Evolutionary conservation across 2,797 vertebrate species (phyloP).

Genomic region (Channallabes apus): DNA sequence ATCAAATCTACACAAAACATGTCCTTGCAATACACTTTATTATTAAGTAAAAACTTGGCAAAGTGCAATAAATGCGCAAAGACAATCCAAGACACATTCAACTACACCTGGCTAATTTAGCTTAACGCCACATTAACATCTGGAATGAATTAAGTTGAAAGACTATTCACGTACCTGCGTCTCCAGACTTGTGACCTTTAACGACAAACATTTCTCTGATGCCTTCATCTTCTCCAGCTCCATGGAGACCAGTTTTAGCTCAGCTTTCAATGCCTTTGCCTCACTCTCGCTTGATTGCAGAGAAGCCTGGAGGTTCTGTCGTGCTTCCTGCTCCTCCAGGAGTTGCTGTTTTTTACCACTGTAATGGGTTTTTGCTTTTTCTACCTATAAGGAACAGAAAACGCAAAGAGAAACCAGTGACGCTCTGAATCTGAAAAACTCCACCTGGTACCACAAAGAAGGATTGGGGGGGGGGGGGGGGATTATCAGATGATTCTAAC

Average conservation of each 20-base stretch:
- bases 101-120: not conserved
- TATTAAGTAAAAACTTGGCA: not conserved
- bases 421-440: not conserved
- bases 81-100: not conserved
- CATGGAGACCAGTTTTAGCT: constrained; percentile 73
- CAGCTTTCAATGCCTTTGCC: constrained; percentile 64
- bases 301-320: constrained; percentile 68
- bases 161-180: constrained; percentile 76
- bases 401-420: not conserved
- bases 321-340: constrained; percentile 78
- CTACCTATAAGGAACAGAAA: constrained; percentile 75
- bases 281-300: constrained; percentile 74
- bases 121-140: not conserved
- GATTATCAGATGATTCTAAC: constrained; percentile 62
- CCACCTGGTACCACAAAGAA: not conserved
- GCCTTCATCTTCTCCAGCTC: constrained; percentile 75
- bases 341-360: constrained; percentile 87
- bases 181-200: constrained; percentile 77
- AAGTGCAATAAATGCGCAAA: too few species aligned
- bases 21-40: not conserved
- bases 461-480: too few species aligned
- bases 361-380: constrained; percentile 84
- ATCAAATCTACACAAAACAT: not conserved
- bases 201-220: constrained; percentile 73
- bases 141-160: not conserved